These are phyloP conservation scores for Himalopsyche phryganea DNA, from an alignment of 1,140 invertebrate genomes.

Conservation along the genomic window DNA sequence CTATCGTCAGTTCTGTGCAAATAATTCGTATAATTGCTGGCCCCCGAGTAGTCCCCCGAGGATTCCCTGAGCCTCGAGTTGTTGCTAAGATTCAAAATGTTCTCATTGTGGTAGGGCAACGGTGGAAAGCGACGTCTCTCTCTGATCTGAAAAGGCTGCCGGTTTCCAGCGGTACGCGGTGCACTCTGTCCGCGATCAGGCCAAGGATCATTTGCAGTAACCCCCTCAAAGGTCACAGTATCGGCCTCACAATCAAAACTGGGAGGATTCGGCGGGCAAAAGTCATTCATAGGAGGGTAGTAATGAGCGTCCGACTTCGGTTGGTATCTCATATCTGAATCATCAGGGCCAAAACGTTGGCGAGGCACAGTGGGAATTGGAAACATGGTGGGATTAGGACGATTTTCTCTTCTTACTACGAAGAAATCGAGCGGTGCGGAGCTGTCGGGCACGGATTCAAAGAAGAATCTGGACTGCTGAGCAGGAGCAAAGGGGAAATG, in stretches of 20 bases:
- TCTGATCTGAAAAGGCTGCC: conserved; percentile 7
- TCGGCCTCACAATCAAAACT: not conserved
- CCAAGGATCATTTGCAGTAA: too few species aligned
- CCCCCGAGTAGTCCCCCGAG: conserved; percentile 10
- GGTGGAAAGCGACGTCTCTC: conserved; percentile 13
- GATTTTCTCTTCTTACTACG: conserved; percentile 8
- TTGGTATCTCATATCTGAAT: conserved; percentile 5
- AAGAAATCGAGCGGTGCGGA: conserved; percentile 5
- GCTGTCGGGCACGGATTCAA: conserved; percentile 4
- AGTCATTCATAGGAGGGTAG: conserved; percentile 17
- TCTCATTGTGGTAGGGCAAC: conserved; percentile 28
- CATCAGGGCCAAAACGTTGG: not conserved
- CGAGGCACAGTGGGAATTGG: not conserved
- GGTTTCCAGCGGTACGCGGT: too few species aligned
- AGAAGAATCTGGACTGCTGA: conserved; percentile 6
- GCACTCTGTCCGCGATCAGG: too few species aligned
- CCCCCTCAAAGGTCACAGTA: too few species aligned
- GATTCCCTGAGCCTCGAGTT: conserved; percentile 22
- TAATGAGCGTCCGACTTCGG: conserved; percentile 19
- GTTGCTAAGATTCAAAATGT: conserved; percentile 29
- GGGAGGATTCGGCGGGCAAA: not conserved
- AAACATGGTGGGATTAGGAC: not conserved
- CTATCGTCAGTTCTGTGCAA: conserved; percentile 17
- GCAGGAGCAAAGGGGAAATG: conserved; percentile 9
- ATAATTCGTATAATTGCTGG: conserved; percentile 29